Percentiles rank a stretch among this genome's conserved stretches.
These are phyloP conservation scores for Propsilocerus akamusi DNA, from an alignment of 1,140 invertebrate genomes.

Conservation along the genomic window DNA sequence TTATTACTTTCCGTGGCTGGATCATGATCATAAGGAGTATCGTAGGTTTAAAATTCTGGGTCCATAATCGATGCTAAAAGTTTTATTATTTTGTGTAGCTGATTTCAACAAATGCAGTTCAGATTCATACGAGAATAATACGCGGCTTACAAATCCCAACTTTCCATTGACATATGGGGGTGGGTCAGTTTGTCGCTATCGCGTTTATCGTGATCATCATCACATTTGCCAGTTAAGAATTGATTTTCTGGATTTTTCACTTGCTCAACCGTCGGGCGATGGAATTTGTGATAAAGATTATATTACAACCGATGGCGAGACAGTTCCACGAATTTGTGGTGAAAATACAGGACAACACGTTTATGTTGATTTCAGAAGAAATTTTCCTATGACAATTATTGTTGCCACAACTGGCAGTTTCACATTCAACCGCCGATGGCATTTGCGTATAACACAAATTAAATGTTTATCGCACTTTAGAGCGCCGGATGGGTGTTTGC, in stretches of 20 bases:
- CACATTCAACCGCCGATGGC: slow-evolving; percentile 47
- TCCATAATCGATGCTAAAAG: neutral
- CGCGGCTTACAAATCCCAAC: neutral
- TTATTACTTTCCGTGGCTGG: too few species aligned
- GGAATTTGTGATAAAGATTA: slow-evolving; percentile 52
- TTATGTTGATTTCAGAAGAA: slow-evolving; percentile 54
- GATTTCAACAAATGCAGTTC: neutral
- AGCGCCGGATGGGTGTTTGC: slow-evolving; percentile 63
- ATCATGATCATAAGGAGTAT: too few species aligned
- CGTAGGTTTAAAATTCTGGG: too few species aligned
- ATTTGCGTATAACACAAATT: slow-evolving; percentile 53
- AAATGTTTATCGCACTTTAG: slow-evolving; percentile 28
- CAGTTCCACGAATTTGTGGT: slow-evolving; percentile 55
- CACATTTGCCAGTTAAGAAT: slow-evolving; percentile 57
- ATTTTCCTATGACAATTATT: slow-evolving; percentile 42
- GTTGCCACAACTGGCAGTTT: slow-evolving; percentile 39
- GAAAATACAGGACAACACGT: slow-evolving; percentile 65
- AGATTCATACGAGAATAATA: neutral
- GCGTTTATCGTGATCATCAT: neutral
- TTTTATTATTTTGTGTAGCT: neutral
- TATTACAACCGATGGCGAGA: slow-evolving; percentile 45
- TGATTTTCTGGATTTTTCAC: slow-evolving; percentile 52
- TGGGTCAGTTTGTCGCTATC: neutral
- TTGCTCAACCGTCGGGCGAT: slow-evolving; percentile 50
- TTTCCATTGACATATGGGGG: neutral